Conservation (phyloP, 2,888 invertebrate genomes). For the Tetropium fuscum region DNA sequence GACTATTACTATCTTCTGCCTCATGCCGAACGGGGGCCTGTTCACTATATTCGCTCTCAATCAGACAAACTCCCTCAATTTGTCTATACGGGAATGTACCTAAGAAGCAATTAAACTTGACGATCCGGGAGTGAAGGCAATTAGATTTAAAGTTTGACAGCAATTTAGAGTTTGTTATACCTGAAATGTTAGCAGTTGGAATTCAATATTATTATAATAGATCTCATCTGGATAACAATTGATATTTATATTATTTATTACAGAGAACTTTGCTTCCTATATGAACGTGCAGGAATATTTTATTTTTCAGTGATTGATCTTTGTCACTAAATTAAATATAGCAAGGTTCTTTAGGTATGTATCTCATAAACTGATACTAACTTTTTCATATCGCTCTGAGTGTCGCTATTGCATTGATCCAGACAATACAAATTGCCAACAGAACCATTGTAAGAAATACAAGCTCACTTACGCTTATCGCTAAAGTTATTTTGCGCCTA, state of each 20-base stretch:
- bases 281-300: no score
- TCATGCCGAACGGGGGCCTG: no score
- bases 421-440: no score
- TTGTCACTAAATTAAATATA: neutral
- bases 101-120: constrained; percentile 20
- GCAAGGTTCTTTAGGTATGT: no score
- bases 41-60: neutral
- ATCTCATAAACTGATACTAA: no score
- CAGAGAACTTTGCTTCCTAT: no score
- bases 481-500: no score
- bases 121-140: constrained; percentile 14
- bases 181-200: neutral
- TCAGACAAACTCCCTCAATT: neutral
- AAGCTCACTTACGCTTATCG: no score
- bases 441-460: no score
- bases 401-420: no score
- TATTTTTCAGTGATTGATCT: neutral
- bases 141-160: constrained; percentile 22
- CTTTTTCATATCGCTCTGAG: no score
- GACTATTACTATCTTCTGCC: no score
- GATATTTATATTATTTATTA: neutral
- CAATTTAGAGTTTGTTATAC: constrained; percentile 15
- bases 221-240: neutral
- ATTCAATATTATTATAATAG: constrained; percentile 1
- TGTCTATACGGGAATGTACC: constrained; percentile 11